Evolutionary conservation across 2,113 vertebrate genomes (phyloP).

Genomic region (Poecilia latipinna): DNA sequence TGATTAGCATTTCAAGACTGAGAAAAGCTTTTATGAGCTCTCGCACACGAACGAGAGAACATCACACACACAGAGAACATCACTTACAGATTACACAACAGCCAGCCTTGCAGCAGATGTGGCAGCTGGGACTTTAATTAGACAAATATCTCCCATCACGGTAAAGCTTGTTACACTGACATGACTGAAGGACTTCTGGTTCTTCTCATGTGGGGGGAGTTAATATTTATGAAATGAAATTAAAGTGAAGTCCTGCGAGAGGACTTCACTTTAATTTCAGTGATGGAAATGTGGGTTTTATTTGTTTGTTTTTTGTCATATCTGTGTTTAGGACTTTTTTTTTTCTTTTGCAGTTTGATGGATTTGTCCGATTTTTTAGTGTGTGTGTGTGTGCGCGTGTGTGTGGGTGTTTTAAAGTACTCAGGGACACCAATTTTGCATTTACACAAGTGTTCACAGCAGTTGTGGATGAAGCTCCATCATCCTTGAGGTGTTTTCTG

Average conservation of each 20-base stretch:
- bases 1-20: background rate
- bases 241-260: background rate
- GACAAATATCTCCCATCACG: constrained; percentile 60
- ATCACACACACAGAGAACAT: constrained; percentile 10
- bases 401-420: too few species aligned
- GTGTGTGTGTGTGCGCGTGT: too few species aligned
- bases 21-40: background rate
- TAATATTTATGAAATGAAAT: constrained; percentile 47
- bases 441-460: too few species aligned
- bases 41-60: background rate
- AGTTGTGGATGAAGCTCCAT: too few species aligned
- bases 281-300: constrained; percentile 1
- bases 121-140: constrained; percentile 67
- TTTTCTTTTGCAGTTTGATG: too few species aligned
- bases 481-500: too few species aligned
- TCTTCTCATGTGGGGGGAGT: constrained; percentile 12
- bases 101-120: constrained; percentile 50
- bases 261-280: constrained; percentile 6
- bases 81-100: constrained; percentile 54
- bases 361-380: too few species aligned
- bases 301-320: too few species aligned
- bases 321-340: too few species aligned
- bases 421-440: too few species aligned
- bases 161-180: constrained; percentile 59
- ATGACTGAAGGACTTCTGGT: constrained; percentile 18